A percentile compares a stretch with the other conserved stretches of the same genome.
Evolutionary conservation across 2,797 vertebrate species (phyloP).

Genomic region (Danio albolineatus): DNA sequence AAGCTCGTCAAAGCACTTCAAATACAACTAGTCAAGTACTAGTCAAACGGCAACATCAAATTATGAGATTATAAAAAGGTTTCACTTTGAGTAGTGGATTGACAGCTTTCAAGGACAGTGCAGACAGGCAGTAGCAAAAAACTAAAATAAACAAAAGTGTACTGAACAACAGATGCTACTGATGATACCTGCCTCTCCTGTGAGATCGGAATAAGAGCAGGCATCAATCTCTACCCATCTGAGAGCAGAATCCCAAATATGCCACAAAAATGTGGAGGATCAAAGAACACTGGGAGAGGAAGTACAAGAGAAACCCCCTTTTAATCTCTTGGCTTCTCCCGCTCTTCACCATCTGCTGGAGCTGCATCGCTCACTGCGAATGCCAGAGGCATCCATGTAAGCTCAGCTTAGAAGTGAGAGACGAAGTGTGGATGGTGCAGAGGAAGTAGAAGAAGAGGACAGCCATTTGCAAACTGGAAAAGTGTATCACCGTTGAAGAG

Average conservation of each 20-base stretch:
- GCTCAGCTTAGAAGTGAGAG: constrained; percentile 73
- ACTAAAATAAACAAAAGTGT: not conserved
- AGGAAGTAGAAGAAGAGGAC: constrained; percentile 24
- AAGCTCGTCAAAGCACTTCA: not conserved
- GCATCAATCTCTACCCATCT: constrained; percentile 27
- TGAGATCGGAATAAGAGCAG: not conserved
- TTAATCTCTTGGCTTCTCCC: constrained; percentile 73
- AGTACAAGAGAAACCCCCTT: constrained; percentile 67
- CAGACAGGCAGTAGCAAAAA: not conserved
- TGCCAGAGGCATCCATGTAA: constrained; percentile 71
- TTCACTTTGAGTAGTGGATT: not conserved
- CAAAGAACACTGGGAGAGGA: constrained; percentile 69
- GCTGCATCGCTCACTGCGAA: constrained; percentile 70
- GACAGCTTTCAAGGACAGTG: constrained; percentile 27
- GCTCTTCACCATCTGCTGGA: constrained; percentile 76
- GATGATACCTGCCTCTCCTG: constrained; percentile 23
- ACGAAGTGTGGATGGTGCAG: constrained; percentile 51
- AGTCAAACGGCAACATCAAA: not conserved
- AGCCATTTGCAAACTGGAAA: constrained; percentile 15
- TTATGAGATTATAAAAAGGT: not conserved
- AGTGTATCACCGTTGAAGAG: not conserved
- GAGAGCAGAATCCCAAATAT: constrained; percentile 41
- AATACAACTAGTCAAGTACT: not conserved
- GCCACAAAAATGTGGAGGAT: constrained; percentile 63
- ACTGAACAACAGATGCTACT: constrained; percentile 19